These are phyloP conservation scores for Deroplatys truncata DNA, from an alignment of 2,888 invertebrate species.

Conservation along the genomic window DNA sequence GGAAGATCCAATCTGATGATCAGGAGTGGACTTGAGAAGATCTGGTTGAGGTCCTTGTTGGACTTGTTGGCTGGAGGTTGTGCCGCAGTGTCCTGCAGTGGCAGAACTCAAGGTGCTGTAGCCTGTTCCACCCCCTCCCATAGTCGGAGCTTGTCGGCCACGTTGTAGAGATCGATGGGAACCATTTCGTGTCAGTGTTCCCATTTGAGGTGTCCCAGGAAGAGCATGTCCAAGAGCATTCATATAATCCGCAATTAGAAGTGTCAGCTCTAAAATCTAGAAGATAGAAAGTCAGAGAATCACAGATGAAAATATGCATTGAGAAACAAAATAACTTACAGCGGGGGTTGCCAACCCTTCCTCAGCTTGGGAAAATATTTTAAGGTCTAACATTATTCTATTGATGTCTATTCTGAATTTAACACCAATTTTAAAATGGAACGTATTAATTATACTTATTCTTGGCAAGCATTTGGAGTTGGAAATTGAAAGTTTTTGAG, in stretches of 20 bases:
- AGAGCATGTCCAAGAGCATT: constrained; percentile 74
- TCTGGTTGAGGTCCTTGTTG: constrained; percentile 58
- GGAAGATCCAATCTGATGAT: constrained; percentile 57
- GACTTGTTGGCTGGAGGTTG: background rate
- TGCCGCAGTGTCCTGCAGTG: background rate
- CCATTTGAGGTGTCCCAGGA: constrained; percentile 75
- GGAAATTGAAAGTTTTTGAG: too few species aligned
- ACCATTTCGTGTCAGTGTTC: constrained; percentile 68
- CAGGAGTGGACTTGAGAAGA: constrained; percentile 81
- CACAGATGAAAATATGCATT: background rate
- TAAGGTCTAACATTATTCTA: too few species aligned
- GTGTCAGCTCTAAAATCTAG: constrained; percentile 82
- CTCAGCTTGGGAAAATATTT: too few species aligned
- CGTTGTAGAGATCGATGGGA: constrained; percentile 57
- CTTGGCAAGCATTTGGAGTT: too few species aligned
- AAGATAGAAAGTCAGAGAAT: constrained; percentile 32
- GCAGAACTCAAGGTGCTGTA: constrained; percentile 10
- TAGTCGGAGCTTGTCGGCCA: constrained; percentile 33
- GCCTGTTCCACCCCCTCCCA: constrained; percentile 32
- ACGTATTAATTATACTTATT: too few species aligned
- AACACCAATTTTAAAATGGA: too few species aligned
- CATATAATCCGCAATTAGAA: constrained; percentile 91
- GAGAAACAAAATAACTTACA: background rate
- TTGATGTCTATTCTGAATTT: too few species aligned
- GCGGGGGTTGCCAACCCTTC: background rate